These are phyloP conservation scores for Hyaena hyaena DNA, from an alignment of 2,113 vertebrate species.

Conservation along the genomic window DNA sequence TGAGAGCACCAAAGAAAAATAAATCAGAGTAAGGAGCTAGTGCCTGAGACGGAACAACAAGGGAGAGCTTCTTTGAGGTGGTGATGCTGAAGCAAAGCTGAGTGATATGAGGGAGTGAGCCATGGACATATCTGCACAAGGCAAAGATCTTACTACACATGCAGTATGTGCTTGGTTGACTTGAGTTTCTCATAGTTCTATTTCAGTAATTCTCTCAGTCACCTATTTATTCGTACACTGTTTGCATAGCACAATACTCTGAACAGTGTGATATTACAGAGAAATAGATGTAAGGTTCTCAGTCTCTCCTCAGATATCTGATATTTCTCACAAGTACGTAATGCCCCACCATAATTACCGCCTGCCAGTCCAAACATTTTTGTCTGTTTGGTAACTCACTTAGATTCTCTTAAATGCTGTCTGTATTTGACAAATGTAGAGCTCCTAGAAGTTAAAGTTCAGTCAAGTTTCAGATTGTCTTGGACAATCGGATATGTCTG, in stretches of 20 bases:
- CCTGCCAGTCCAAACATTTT: neutral
- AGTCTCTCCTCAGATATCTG: neutral
- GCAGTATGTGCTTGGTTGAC: neutral
- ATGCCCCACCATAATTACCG: neutral
- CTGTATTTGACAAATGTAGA: neutral
- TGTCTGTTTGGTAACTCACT: neutral
- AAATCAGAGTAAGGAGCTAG: neutral
- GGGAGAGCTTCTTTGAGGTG: neutral
- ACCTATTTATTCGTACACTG: neutral
- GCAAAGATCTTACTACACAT: neutral
- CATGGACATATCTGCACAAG: neutral
- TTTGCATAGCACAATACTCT: neutral
- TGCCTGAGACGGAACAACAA: neutral
- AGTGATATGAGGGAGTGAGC: neutral
- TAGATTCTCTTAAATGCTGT: neutral
- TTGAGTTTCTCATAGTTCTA: neutral
- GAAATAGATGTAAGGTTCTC: neutral
- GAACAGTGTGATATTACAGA: neutral
- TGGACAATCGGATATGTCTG: neutral
- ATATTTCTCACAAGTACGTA: neutral
- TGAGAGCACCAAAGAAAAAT: neutral
- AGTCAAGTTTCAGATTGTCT: constrained; percentile 6
- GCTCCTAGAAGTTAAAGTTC: neutral
- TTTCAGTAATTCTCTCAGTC: neutral
- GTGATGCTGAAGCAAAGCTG: neutral